phyloP scores from a whole-genome alignment of 2,113 vertebrate genomes.

The Microcebus griseorufus region DNA sequence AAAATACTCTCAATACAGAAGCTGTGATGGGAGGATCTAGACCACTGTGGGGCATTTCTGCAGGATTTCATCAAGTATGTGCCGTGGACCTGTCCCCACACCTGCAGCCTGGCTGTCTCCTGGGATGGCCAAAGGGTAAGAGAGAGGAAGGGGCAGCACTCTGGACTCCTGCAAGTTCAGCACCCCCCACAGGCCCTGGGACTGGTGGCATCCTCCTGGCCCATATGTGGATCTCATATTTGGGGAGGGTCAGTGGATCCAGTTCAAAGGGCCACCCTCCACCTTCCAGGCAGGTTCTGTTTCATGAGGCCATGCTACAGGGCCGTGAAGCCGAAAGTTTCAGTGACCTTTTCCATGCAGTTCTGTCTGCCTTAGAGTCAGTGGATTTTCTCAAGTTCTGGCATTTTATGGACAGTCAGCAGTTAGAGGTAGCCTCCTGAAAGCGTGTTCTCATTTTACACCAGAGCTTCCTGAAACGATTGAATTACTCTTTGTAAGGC shows the following conservation, averaged over 20 bases:
- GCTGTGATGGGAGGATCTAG: background rate
- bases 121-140: background rate
- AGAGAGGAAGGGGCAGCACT: background rate
- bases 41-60: background rate
- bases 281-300: background rate
- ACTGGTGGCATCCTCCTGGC: background rate
- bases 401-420: background rate
- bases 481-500: background rate
- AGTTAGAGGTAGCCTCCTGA: background rate
- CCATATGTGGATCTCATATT: background rate
- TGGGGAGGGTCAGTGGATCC: background rate
- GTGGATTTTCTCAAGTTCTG: background rate
- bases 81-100: background rate
- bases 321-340: background rate
- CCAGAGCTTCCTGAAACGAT: background rate
- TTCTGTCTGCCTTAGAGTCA: background rate
- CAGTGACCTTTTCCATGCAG: background rate
- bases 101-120: background rate
- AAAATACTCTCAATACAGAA: background rate
- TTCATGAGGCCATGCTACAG: background rate
- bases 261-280: background rate
- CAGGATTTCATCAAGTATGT: background rate
- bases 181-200: too few relatives aligned
- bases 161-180: background rate
- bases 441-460: background rate